A percentile compares a stretch with the other conserved stretches of the same genome.
phyloP scores from a whole-genome alignment of 2,113 vertebrate species.

The Mus musculus region GRCm39 chr15:31617501-31618000 shows the following conservation, averaged over 20 bases:
- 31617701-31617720: neutral
- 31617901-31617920: neutral
- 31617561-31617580: neutral
- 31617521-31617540: fast-evolving
- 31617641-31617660: conserved; percentile 43
- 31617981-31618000: neutral
- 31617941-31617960: too few relatives aligned
- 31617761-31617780: neutral
- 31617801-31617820: neutral
- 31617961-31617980: neutral
- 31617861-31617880: neutral
- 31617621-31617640: conserved; percentile 9
- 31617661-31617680: neutral
- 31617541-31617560: neutral
- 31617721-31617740: neutral
- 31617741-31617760: neutral
- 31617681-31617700: conserved; percentile 15
- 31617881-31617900: neutral
- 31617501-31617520: fast-evolving
- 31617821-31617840: neutral
- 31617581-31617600: neutral
- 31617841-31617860: fast-evolving
- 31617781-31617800: neutral
- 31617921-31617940: neutral
- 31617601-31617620: neutral